These are phyloP conservation scores for Heliothis peltigera DNA, from an alignment of 2,888 invertebrate species.

Conservation along the genomic window DNA sequence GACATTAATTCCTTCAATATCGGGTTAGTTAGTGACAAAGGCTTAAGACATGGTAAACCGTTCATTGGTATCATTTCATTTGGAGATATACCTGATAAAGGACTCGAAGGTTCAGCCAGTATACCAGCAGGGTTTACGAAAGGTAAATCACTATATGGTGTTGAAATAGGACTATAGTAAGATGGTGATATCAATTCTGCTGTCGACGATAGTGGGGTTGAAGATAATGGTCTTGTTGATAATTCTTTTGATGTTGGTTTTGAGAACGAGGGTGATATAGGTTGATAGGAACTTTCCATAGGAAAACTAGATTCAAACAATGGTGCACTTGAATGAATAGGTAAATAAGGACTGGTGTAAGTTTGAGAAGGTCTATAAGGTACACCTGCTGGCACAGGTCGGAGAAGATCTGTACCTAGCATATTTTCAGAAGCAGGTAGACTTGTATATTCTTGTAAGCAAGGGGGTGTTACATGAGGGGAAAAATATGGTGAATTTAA, in stretches of 20 bases:
- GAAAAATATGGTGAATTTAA: neutral
- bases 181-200: neutral
- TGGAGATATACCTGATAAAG: neutral
- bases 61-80: neutral
- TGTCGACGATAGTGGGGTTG: neutral
- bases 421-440: neutral
- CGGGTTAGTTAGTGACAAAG: neutral
- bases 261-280: too few relatives aligned
- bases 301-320: neutral
- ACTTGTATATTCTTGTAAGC: neutral
- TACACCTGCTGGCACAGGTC: neutral
- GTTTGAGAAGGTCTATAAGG: neutral
- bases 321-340: neutral
- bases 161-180: neutral
- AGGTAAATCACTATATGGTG: neutral
- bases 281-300: neutral
- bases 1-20: neutral
- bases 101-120: neutral
- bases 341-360: neutral
- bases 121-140: neutral
- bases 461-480: neutral
- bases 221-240: too few relatives aligned
- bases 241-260: too few relatives aligned
- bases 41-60: neutral
- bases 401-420: neutral